phyloP scores from a whole-genome alignment of 1,140 invertebrate genomes.

The Aphelinus certus region DNA sequence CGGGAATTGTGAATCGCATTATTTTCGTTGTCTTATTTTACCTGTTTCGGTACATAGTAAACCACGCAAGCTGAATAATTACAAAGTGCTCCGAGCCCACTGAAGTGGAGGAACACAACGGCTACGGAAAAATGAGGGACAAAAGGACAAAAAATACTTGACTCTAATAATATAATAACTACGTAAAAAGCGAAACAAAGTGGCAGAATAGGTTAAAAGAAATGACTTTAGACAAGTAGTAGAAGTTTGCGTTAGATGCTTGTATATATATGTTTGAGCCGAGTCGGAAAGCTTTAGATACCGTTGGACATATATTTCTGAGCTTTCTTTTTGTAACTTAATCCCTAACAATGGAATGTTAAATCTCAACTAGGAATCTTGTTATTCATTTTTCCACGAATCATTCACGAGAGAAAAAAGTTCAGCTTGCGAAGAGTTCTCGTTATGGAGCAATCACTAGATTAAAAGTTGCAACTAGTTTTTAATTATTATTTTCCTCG shows the following conservation, averaged over 20 bases:
- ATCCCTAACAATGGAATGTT: neutral
- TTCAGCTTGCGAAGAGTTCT: neutral
- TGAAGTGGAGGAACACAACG: too few species aligned
- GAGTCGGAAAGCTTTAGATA: too few species aligned
- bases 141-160: neutral
- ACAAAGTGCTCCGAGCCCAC: neutral
- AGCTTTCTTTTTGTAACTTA: neutral
- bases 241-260: too few species aligned
- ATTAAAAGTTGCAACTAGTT: neutral
- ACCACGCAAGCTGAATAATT: neutral
- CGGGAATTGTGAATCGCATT: slow-evolving; percentile 2
- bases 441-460: neutral
- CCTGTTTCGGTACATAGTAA: neutral
- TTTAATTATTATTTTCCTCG: neutral
- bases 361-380: neutral
- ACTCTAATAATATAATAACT: neutral
- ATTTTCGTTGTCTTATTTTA: neutral
- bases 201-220: neutral
- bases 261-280: too few species aligned
- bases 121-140: neutral
- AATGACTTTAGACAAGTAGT: neutral
- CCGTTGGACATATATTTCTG: too few species aligned
- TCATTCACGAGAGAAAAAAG: neutral
- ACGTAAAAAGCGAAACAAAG: neutral
- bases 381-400: neutral